Evolutionary conservation across 2,797 vertebrate species (phyloP), one percentile per base, ranked within the genome.

Genomic region (Sorex maritimensis): DNA sequence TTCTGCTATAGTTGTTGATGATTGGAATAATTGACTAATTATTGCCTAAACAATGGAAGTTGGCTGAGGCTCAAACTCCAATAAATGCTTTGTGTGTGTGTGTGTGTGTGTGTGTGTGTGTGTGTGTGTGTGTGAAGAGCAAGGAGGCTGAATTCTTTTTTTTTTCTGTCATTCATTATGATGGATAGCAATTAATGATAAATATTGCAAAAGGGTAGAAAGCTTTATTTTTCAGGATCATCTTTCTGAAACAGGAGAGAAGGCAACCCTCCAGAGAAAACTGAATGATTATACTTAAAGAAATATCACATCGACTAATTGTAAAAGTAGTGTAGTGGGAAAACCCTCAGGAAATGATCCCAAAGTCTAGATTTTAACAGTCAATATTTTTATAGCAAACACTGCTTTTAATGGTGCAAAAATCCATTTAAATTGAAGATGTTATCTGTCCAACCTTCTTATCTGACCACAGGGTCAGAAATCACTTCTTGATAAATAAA

Each of bases 301-400:
- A 97, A 98, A 93, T 81, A 97, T 97, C 75, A 72, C 93, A 97
- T 94, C 97, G 96, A 95, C 91, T 97, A 98, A 98, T 98, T 98
- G 95, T 86, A 97, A 98, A 75, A 84, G 91, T 93, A 93, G 88
- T 95, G 94, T 61, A 61, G 58, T 61, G 97, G 82, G 95, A 94
- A 96, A 97, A 97, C 96, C 92, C 97, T 90, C 92, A 93, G 90
- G 95, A 97, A 97, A 97, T 93, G 84, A 91, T 92, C 95, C 95
- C 61, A 78, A 87, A 95, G 80, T 61, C 71, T 91, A 90, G 21
- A 95, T 79, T 97, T 97, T 96, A 92, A 93, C 58, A 97, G 93
- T 94, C 96, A 96, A 97, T 97, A 96, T 28, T 93, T 86, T 90
- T 94, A 30, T 23, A 93, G 68, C 41, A 96, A 96, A 44, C 77